Percentiles rank a stretch among this genome's conserved stretches.
These are phyloP conservation scores for Argyrosomus regius DNA, from an alignment of 2,797 vertebrate genomes.

Conservation along the genomic window DNA sequence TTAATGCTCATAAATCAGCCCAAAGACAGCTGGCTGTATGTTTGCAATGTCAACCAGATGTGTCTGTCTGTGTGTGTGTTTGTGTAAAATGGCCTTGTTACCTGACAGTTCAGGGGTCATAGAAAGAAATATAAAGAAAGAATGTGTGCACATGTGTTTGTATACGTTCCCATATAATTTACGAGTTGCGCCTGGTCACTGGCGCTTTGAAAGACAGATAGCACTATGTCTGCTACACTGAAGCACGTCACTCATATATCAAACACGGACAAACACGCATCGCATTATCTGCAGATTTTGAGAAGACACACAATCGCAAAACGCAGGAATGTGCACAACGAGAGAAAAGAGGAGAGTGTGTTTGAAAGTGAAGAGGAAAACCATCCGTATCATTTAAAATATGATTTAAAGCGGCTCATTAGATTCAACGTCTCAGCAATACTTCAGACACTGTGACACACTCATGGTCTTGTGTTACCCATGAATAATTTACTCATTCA, in stretches of 20 bases:
- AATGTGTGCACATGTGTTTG: constrained; percentile 37
- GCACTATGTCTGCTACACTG: constrained; percentile 25
- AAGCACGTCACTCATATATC: constrained; percentile 35
- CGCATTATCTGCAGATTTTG: constrained; percentile 41
- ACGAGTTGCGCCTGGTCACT: constrained; percentile 34
- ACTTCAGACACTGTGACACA: constrained; percentile 57
- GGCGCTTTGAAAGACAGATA: constrained; percentile 47
- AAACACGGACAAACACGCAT: constrained; percentile 26
- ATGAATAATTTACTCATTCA: constrained; percentile 76
- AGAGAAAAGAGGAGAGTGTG: not conserved
- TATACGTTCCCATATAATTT: constrained; percentile 43
- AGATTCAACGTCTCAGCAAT: constrained; percentile 48
- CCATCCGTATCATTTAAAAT: constrained; percentile 50
- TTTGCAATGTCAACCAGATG: constrained; percentile 66
- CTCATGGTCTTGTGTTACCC: constrained; percentile 54
- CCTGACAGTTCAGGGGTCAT: constrained; percentile 61
- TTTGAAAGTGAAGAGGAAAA: constrained; percentile 19
- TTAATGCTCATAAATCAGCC: constrained; percentile 60
- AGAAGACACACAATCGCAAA: not conserved
- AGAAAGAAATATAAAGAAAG: constrained; percentile 34
- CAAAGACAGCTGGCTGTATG: constrained; percentile 56
- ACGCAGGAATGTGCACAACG: not conserved
- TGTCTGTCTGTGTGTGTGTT: constrained; percentile 30
- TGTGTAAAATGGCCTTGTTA: constrained; percentile 56
- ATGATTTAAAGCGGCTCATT: constrained; percentile 66